phyloP scores from a whole-genome alignment of 2,797 vertebrate species.

The Paguma larvata region DNA sequence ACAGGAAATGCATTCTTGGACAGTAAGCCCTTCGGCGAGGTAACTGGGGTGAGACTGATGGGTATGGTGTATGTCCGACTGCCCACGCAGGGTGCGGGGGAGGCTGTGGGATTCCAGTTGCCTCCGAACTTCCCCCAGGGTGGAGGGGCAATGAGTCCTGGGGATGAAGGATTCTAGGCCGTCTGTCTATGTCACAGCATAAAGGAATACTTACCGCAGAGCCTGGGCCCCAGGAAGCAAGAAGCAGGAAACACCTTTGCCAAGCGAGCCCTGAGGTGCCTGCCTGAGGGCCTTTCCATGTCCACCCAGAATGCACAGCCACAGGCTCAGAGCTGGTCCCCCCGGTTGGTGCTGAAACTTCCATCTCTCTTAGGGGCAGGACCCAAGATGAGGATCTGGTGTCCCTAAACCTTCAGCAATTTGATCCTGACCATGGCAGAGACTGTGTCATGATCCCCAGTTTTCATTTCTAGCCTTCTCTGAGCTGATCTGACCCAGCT shows the following conservation, averaged over 20 bases:
- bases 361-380: not conserved
- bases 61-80: not conserved
- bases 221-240: not conserved
- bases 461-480: constrained; percentile 14
- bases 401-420: not conserved
- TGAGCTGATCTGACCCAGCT: not conserved
- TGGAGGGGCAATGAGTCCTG: not conserved
- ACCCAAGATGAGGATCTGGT: not conserved
- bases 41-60: not conserved
- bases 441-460: not conserved
- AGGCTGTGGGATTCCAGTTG: not conserved
- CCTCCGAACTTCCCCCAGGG: not conserved
- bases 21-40: not conserved
- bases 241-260: not conserved
- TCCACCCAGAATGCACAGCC: not conserved
- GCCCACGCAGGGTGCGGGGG: not conserved
- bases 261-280: not conserved
- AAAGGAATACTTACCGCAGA: not conserved
- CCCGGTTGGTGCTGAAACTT: not conserved
- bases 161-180: not conserved
- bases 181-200: not conserved
- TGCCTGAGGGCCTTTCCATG: not conserved
- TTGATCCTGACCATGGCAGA: not conserved
- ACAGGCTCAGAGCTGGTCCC: not conserved
- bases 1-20: constrained; percentile 42